These are phyloP conservation scores for Chrysina gloriosa DNA, from an alignment of 2,888 invertebrate species.

Conservation along the genomic window DNA sequence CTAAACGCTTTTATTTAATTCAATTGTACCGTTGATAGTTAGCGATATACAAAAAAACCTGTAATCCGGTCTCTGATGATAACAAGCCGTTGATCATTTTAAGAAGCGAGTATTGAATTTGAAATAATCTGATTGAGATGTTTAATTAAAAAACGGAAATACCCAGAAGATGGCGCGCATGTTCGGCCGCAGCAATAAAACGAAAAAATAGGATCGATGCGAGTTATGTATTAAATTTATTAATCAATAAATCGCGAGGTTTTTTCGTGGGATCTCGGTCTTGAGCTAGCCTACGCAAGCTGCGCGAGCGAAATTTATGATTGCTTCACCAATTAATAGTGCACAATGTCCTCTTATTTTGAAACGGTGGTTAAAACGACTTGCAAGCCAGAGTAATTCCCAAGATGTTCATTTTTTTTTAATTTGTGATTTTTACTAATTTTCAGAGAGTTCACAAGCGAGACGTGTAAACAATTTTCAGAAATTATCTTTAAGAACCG, in stretches of 20 bases:
- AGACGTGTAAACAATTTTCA: background rate
- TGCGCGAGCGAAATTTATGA: background rate
- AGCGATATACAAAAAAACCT: too few relatives aligned
- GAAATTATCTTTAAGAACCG: background rate
- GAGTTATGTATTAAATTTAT: constrained; percentile 7
- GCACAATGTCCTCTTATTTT: background rate
- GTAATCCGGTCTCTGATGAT: too few relatives aligned
- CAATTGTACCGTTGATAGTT: too few relatives aligned
- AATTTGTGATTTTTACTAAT: background rate
- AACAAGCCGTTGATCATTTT: too few relatives aligned
- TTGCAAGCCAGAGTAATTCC: background rate
- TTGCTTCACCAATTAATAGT: background rate
- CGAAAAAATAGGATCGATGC: background rate
- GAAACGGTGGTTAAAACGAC: background rate
- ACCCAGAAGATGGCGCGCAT: too few relatives aligned
- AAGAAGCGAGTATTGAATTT: too few relatives aligned
- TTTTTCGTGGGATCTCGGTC: background rate
- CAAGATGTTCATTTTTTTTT: background rate
- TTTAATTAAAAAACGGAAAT: too few relatives aligned
- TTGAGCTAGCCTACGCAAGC: background rate
- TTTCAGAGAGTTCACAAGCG: too few relatives aligned
- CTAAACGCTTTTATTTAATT: too few relatives aligned
- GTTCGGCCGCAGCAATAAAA: too few relatives aligned
- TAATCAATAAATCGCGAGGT: background rate
- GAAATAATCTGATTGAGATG: too few relatives aligned